A percentile compares a stretch with the other conserved stretches of the same genome.
Conservation (phyloP, 92 coral and sea anemone genomes). For the Phenganax subtilis region DNA sequence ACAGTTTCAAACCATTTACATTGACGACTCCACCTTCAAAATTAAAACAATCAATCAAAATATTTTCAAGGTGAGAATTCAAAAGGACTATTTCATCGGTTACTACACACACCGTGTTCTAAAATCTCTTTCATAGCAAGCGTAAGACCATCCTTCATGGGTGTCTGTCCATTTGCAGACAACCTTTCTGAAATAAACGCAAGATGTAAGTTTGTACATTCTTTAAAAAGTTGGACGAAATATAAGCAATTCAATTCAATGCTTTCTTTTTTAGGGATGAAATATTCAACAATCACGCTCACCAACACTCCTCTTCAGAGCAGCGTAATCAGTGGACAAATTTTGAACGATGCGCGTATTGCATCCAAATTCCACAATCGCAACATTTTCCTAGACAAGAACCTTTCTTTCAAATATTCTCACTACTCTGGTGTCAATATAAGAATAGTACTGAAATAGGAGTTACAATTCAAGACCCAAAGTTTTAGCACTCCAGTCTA, state of each 20-base stretch:
- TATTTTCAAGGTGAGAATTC: not conserved
- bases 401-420: not conserved
- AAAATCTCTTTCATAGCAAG: conserved; percentile 61
- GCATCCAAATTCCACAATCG: conserved; percentile 61
- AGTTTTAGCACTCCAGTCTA: too few species aligned
- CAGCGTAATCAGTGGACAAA: conserved; percentile 53
- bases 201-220: not conserved
- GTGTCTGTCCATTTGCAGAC: conserved; percentile 57
- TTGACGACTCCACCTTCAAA: conserved; percentile 61
- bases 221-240: not conserved
- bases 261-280: not conserved
- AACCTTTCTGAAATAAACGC: conserved; percentile 42
- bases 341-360: conserved; percentile 55
- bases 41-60: not conserved
- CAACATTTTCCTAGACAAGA: conserved; percentile 59
- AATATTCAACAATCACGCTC: not conserved
- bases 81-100: not conserved
- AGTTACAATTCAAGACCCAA: too few species aligned
- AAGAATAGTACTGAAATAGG: not conserved
- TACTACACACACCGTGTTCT: conserved; percentile 44
- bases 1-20: conserved; percentile 61
- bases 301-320: conserved; percentile 50
- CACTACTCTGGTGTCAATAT: not conserved
- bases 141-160: conserved; percentile 65
- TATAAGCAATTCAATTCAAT: not conserved